Evolutionary conservation across 2,888 invertebrate species (phyloP), one percentile per base, ranked within the genome.

Genomic region (Yponomeuta plumbellus): DNA sequence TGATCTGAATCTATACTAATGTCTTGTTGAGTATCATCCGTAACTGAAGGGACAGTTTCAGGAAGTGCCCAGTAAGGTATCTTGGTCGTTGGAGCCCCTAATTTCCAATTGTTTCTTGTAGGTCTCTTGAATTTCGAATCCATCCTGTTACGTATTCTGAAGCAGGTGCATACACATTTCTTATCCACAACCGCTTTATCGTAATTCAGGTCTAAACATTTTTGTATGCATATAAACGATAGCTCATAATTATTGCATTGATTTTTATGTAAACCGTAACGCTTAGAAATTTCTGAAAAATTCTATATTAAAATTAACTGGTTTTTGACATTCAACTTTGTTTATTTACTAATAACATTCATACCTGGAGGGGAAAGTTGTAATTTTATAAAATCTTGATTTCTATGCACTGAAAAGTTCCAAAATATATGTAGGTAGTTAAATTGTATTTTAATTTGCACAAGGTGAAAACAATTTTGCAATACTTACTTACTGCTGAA

Each of bases 231-330:
- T 8, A 80, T 11, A 71, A 76, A 88, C 4, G 83, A 75, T 70
- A 77, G 79, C 64, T 79, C 70, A 61, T 78, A 87, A 56, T 76
- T 69, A 39, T 67, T 34, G 68, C 88, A 89, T 1, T 77, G 77
- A n/a, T 76, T 81, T 68, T 70, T 72, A 22, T 88, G 88, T 70
- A 83, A 83, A 22, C 88, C 88, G 69, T 85, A 87, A 56, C 86
- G 44, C 3, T 26, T 23, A 6, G 34, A 26, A 23, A 4, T 62
- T 26, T 62, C 62, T 39, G 26, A 34, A 62, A 62, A 62, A 11
- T 22, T n/a, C n/a, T n/a, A n/a, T n/a, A n/a, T n/a, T n/a, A n/a
- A n/a, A n/a, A n/a, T n/a, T n/a, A n/a, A n/a, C n/a, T n/a, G 5
- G 39, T 11, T 11, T 8, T 39, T 39, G 39, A 39, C 39, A 39